These are phyloP conservation scores for Orthosia gracilis DNA, from an alignment of 2,888 invertebrate species.

Conservation along the genomic window DNA sequence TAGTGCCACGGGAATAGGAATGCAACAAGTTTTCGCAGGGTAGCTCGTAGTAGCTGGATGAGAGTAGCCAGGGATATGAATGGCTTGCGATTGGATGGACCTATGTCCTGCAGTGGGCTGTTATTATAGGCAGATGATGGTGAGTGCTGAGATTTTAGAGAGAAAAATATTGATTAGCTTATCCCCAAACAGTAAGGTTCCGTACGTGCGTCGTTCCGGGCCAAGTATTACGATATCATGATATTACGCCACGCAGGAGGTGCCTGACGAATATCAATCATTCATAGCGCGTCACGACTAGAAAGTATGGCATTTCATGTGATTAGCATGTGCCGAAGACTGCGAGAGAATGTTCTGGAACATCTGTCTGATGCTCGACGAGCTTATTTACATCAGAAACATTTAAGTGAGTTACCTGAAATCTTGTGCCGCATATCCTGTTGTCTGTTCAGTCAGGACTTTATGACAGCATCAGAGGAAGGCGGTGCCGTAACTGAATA, in stretches of 20 bases:
- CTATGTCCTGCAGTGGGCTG: neutral
- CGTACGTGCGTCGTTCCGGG: conserved; percentile 26
- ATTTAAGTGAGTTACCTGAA: neutral
- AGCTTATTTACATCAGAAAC: neutral
- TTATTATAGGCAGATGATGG: neutral
- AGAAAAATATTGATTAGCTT: neutral
- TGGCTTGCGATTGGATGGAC: neutral
- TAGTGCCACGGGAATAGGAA: neutral
- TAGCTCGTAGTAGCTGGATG: no score
- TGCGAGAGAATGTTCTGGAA: conserved; percentile 19
- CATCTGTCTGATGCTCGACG: neutral
- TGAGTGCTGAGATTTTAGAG: no score
- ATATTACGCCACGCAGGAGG: conserved; percentile 54
- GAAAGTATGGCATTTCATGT: conserved; percentile 53
- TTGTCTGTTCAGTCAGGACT: no score
- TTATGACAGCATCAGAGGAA: no score
- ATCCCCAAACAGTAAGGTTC: neutral
- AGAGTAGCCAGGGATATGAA: neutral
- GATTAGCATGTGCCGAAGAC: neutral
- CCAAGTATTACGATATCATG: conserved; percentile 54
- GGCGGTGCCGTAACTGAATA: no score
- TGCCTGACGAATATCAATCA: conserved; percentile 59
- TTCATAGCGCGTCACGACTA: conserved; percentile 49
- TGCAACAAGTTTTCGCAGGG: neutral
- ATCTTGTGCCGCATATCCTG: neutral